These are phyloP conservation scores for Prionailurus bengalensis DNA, from an alignment of 2,113 vertebrate genomes.

Conservation along the genomic window DNA sequence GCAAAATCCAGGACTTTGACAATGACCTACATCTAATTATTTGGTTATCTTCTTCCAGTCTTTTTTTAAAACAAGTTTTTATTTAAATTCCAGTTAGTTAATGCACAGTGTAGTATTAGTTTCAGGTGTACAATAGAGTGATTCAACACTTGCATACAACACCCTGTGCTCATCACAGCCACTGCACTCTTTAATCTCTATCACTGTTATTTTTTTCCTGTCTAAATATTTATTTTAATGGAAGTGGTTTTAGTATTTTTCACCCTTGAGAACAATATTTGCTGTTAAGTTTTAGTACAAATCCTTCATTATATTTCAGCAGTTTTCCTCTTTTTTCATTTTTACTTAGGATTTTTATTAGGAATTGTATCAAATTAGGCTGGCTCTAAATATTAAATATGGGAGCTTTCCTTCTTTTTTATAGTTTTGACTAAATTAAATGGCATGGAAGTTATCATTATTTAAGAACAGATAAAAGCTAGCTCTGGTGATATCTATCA, in stretches of 20 bases:
- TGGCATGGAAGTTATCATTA: background rate
- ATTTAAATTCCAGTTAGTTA: background rate
- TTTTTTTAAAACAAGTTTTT: background rate
- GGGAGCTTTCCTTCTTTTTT: background rate
- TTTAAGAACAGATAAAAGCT: background rate
- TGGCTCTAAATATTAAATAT: background rate
- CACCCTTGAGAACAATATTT: too few relatives aligned
- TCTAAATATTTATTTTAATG: too few relatives aligned
- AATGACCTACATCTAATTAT: background rate
- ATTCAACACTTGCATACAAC: background rate
- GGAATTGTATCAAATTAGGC: background rate
- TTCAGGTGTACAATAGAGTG: background rate
- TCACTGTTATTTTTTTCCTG: too few relatives aligned
- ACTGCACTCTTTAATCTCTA: background rate
- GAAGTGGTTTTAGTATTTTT: too few relatives aligned
- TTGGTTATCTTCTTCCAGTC: background rate
- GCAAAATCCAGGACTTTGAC: background rate
- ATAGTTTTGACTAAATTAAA: background rate
- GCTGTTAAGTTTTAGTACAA: too few relatives aligned
- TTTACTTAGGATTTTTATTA: conserved; percentile 25
- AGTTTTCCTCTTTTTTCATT: background rate
- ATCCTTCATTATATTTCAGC: too few relatives aligned
- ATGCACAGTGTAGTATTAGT: background rate
- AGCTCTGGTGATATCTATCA: background rate
- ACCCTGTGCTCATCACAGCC: background rate